Evolutionary conservation across 2,113 vertebrate genomes (phyloP).

Genomic region (Corydoras maculifer): DNA sequence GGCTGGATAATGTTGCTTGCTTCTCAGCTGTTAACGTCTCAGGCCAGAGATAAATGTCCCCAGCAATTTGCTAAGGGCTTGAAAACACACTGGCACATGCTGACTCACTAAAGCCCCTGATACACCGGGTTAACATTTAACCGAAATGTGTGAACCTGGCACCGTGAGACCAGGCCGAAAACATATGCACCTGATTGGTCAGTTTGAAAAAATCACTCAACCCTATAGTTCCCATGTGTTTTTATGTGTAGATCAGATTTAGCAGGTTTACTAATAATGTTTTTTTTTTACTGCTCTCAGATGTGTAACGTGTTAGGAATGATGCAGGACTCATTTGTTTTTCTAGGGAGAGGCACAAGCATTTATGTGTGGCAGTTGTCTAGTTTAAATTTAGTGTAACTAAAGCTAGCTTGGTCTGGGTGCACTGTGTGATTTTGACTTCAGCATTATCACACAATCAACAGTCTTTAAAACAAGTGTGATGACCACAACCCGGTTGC

Average conservation of each 20-base stretch:
- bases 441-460: no score
- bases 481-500: no score
- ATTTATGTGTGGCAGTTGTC: conserved; percentile 75
- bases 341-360: conserved; percentile 65
- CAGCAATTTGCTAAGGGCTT: conserved; percentile 4
- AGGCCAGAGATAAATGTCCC: conserved; percentile 3
- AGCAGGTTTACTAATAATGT: no score
- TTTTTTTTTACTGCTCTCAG: not conserved
- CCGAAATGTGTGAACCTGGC: conserved; percentile 30
- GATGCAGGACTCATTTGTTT: conserved; percentile 67
- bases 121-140: conserved; percentile 28
- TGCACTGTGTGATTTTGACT: no score
- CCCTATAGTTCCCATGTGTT: not conserved
- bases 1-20: not conserved
- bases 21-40: conserved; percentile 22
- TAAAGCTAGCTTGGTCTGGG: conserved; percentile 60
- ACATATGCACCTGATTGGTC: not conserved
- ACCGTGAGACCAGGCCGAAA: conserved; percentile 1
- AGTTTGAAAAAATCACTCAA: conserved; percentile 14
- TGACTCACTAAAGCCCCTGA: conserved; percentile 23
- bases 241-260: no score
- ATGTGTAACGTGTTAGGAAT: not conserved
- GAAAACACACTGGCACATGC: conserved; percentile 3
- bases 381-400: conserved; percentile 80
- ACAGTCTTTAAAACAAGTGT: no score